These are phyloP conservation scores for Bos javanicus DNA, from an alignment of 2,113 vertebrate species.

Conservation along the genomic window DNA sequence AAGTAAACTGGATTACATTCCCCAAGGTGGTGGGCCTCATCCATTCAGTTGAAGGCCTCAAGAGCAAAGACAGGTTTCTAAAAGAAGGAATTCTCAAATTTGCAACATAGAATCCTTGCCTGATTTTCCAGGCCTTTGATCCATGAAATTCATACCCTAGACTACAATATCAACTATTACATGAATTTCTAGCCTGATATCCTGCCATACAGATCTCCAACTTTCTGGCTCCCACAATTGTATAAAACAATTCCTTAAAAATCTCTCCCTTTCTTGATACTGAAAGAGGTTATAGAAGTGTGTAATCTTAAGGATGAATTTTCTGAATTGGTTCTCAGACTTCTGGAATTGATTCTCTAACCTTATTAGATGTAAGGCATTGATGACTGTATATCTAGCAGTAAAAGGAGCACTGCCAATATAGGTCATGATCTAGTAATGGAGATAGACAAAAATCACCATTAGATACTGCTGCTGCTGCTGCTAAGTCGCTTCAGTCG, in stretches of 20 bases:
- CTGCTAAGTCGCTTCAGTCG: no score
- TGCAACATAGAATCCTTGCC: background rate
- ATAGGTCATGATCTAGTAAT: background rate
- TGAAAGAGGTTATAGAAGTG: background rate
- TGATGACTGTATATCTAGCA: background rate
- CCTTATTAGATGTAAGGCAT: background rate
- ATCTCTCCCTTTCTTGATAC: background rate
- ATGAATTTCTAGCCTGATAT: background rate
- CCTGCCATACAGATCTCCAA: background rate
- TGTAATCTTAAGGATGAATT: background rate
- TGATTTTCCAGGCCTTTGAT: background rate
- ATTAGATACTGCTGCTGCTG: background rate
- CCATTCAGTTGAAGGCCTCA: background rate
- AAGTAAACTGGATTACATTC: background rate
- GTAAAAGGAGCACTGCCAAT: background rate
- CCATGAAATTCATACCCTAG: background rate
- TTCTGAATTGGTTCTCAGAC: background rate
- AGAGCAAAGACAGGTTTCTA: background rate
- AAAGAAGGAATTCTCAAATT: background rate
- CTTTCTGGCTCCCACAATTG: background rate
- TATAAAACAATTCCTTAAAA: background rate
- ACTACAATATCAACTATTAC: background rate
- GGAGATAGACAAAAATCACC: background rate
- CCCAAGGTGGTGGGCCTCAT: background rate
- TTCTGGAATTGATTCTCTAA: background rate